Evolutionary conservation across 1,140 invertebrate species (phyloP), one percentile per base, ranked within the genome.

Genomic region (Eciton burchellii): DNA sequence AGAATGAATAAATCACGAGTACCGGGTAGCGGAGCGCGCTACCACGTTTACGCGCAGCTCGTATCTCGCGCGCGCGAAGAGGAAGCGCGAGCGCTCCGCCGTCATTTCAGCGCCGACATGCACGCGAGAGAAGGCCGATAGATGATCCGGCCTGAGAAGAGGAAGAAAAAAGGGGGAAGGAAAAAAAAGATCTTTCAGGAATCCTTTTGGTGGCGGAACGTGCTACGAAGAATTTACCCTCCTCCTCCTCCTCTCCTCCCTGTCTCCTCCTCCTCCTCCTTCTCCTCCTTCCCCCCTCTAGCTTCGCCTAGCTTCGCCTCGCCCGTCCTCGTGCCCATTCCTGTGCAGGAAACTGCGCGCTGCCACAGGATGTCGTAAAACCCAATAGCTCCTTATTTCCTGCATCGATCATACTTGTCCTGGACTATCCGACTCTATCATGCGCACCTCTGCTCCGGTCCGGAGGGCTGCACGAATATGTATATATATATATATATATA

Each of bases 1-100:
- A 85, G 86, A 91, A 92, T 92, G 90, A 92, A 92, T 92, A 92
- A 92, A 92, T 92, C 90, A 92, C 73, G 82, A 91, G 87, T 90
- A 90, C 84, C 85, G 49, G 83, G 87, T 90, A 90, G 77, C 82
- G 66, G 76, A 72, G 85, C 81, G 82, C 83, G 72, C 86, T 83
- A 65, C 85, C 47, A 72, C 82, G 83, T 76, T 85, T 74, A 84
- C 86, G 79, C 62, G 83, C 79, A 85, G 71, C 83, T 73, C 60
- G 66, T 63, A 19, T 12, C 52, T 81, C 16, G 54, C 63, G 43
- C 65, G 82, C 47, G 43, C 57, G n/a, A 63, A 26, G 52, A 85
- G 57, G 57, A 77, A 63, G 74, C 60, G 81, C 14, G 43, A 68
- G n/a, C 76, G 65, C 85, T 85, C 56, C 49, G 3, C 57, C 54